Percentiles rank a stretch among this genome's conserved stretches.
Evolutionary conservation across 2,797 vertebrate species (phyloP).

Genomic region (Pantherophis alleghaniensis): DNA sequence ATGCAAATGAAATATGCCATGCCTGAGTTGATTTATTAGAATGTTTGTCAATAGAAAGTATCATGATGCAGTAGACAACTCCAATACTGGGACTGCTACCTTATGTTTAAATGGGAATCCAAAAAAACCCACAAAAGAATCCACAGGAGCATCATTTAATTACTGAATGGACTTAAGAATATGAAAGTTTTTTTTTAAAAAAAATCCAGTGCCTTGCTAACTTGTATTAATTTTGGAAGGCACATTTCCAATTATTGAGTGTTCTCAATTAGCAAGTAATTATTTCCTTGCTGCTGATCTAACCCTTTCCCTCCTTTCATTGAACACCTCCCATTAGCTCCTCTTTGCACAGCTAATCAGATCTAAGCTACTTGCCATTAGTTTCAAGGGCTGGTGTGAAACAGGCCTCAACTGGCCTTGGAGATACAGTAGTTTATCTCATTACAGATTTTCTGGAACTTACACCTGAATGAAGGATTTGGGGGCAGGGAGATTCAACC

Average conservation of each 20-base stretch:
- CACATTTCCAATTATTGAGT: constrained; percentile 9
- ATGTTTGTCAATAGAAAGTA: constrained; percentile 53
- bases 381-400: constrained; percentile 3
- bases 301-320: neutral
- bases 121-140: constrained; percentile 8
- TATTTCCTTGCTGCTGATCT: constrained; percentile 5
- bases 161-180: constrained; percentile 8
- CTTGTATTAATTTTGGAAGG: constrained; percentile 21
- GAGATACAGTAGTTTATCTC: neutral
- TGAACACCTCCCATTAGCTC: constrained; percentile 12
- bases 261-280: constrained; percentile 4
- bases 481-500: neutral
- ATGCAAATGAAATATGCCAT: constrained; percentile 57
- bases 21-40: constrained; percentile 55
- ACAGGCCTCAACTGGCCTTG: neutral
- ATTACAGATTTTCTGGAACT: constrained; percentile 8
- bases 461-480: neutral
- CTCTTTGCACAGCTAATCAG: constrained; percentile 2
- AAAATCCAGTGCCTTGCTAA: neutral
- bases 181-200: neutral
- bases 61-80: constrained; percentile 3
- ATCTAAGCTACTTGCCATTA: constrained; percentile 4
- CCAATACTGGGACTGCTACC: neutral
- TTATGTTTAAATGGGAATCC: neutral
- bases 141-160: constrained; percentile 5